phyloP scores from a whole-genome alignment of 2,888 invertebrate genomes.

The Melanargia galathea region DNA sequence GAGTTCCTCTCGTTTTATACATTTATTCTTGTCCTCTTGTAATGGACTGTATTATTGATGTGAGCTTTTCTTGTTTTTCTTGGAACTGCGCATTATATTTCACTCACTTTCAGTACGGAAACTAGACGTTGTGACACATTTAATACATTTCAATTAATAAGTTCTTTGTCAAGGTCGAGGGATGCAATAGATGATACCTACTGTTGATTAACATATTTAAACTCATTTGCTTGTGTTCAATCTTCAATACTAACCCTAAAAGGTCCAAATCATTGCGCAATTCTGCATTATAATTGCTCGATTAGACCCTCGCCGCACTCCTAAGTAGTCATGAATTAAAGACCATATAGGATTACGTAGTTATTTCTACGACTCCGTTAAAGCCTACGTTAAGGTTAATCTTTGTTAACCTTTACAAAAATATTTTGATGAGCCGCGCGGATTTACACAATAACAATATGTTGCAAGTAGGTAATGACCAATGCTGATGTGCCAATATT shows the following conservation, averaged over 20 bases:
- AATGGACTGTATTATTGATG: slow-evolving; percentile 10
- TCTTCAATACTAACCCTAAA: no score
- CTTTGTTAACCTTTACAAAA: slow-evolving; percentile 4
- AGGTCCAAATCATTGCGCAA: no score
- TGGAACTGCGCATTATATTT: background rate
- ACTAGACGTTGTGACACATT: no score
- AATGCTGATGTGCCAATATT: background rate
- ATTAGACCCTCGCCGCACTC: no score
- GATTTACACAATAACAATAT: background rate
- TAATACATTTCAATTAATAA: no score
- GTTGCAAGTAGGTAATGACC: slow-evolving; percentile 13
- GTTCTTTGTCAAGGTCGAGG: no score
- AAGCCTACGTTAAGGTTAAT: background rate
- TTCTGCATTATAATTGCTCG: no score
- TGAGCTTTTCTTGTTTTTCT: background rate
- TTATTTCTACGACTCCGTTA: background rate
- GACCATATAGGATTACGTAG: background rate
- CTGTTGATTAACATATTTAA: no score
- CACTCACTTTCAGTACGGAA: no score
- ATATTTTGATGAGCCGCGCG: background rate
- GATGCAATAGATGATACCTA: no score
- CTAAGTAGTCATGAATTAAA: background rate
- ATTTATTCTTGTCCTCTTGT: slow-evolving; percentile 12
- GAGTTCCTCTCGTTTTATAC: slow-evolving; percentile 1
- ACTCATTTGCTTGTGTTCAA: no score